phyloP scores from a whole-genome alignment of 2,113 vertebrate species.

The Benitochromis conjunctus region DNA sequence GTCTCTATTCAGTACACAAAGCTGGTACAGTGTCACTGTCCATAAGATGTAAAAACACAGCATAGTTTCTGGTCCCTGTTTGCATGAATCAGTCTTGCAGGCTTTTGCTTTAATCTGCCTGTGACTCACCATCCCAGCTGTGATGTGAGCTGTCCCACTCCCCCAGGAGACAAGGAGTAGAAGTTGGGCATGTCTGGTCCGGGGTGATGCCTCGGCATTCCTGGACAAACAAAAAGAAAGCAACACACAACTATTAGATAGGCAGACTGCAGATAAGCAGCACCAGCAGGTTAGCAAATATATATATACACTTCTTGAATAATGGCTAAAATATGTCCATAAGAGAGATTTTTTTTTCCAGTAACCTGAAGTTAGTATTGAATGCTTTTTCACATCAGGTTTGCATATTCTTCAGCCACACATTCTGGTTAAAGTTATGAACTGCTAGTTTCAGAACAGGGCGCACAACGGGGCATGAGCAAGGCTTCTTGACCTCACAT shows the following conservation, averaged over 20 bases:
- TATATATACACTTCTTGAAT: not conserved
- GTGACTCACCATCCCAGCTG: constrained; percentile 93
- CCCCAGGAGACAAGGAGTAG: constrained; percentile 93
- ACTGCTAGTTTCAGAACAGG: not conserved
- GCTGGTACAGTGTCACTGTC: not conserved
- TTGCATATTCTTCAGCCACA: not conserved
- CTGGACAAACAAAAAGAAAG: constrained; percentile 61
- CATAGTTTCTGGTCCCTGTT: not conserved
- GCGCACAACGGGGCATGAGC: not conserved
- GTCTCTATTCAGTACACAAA: not conserved
- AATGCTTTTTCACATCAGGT: not conserved
- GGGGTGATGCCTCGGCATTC: constrained; percentile 91
- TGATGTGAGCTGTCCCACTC: constrained; percentile 94
- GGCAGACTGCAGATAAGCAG: not conserved
- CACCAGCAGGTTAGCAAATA: not conserved
- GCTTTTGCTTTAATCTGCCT: not conserved
- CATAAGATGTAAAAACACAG: not conserved
- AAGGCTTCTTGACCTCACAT: constrained; percentile 6
- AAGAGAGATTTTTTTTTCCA: not conserved
- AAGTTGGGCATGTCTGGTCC: constrained; percentile 95
- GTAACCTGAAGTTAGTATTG: not conserved
- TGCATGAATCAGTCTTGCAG: not conserved
- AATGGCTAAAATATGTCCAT: not conserved
- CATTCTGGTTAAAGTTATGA: not conserved
- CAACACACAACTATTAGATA: not conserved